phyloP scores from a whole-genome alignment of 2,888 invertebrate species.

The Schrankia costaestrigalis region DNA sequence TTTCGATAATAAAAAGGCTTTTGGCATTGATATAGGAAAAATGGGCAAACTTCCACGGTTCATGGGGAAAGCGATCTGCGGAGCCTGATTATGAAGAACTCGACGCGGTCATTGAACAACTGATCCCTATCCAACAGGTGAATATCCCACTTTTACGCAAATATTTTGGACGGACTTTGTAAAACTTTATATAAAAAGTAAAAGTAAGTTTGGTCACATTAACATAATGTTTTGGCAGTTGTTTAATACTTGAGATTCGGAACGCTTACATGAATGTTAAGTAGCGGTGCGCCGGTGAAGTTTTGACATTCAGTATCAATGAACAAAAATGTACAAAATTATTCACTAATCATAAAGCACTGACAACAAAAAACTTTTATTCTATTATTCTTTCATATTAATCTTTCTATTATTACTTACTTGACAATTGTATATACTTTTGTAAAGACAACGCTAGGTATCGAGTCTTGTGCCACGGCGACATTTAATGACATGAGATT shows the following conservation, averaged over 20 bases:
- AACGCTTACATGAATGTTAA: constrained; percentile 9
- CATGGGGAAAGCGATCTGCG: constrained; percentile 84
- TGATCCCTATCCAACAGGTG: constrained; percentile 58
- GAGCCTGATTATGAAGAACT: constrained; percentile 68
- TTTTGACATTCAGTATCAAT: not conserved
- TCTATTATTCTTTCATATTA: no score
- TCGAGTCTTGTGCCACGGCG: no score
- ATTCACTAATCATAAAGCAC: no score
- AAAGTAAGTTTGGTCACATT: constrained; percentile 1
- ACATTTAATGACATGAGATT: no score
- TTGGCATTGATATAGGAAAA: constrained; percentile 65
- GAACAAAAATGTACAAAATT: not conserved
- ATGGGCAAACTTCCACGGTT: constrained; percentile 85
- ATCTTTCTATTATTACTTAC: no score
- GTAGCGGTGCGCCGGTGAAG: not conserved
- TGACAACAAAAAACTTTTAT: no score
- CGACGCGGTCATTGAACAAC: constrained; percentile 58
- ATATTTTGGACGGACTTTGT: no score
- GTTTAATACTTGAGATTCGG: constrained; percentile 12
- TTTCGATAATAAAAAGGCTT: not conserved
- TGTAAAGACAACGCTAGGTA: no score
- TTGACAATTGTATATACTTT: no score
- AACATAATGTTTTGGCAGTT: constrained; percentile 6
- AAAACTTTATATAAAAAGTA: no score
- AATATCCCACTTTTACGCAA: not conserved